A percentile compares a stretch with the other conserved stretches of the same genome.
phyloP scores from a whole-genome alignment of 53 echinoderm and acorn worm genomes.

The Echinarachnius parma region DNA sequence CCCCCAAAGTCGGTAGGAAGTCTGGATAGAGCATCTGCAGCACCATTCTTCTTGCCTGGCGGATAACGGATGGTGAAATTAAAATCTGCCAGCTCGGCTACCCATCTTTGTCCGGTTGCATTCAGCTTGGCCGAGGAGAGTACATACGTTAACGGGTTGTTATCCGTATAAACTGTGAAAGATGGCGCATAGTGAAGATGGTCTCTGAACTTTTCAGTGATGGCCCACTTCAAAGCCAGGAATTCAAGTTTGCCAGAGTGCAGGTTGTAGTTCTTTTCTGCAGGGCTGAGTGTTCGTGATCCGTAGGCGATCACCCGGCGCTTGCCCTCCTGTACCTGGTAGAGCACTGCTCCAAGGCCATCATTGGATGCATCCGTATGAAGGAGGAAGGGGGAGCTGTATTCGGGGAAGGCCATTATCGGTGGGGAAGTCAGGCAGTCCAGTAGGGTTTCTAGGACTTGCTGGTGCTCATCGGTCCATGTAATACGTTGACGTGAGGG shows the following conservation, averaged over 20 bases:
- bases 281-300: conserved; percentile 42
- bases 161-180: conserved; percentile 24
- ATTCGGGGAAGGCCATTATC: conserved; percentile 32
- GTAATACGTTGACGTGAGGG: conserved; percentile 18
- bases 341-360: conserved; percentile 63
- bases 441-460: conserved; percentile 10
- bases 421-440: conserved; percentile 10
- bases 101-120: conserved; percentile 59
- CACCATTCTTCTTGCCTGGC: conserved; percentile 43
- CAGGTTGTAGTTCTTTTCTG: conserved; percentile 59
- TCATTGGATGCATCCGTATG: conserved; percentile 64
- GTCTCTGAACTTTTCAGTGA: conserved; percentile 41
- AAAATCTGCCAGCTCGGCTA: conserved; percentile 50
- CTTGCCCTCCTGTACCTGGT: conserved; percentile 55
- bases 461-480: conserved; percentile 18
- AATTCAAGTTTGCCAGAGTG: conserved; percentile 57
- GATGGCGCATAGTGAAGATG: conserved; percentile 36
- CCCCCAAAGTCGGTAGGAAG: too few species aligned
- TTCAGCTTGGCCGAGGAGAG: conserved; percentile 53
- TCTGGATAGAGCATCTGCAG: conserved; percentile 47
- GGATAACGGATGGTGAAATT: conserved; percentile 47
- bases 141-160: conserved; percentile 46
- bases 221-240: conserved; percentile 21
- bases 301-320: conserved; percentile 53
- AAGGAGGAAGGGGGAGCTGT: conserved; percentile 2